Conservation (phyloP, 2,797 vertebrate genomes). For the Sebastes nivosus region DNA sequence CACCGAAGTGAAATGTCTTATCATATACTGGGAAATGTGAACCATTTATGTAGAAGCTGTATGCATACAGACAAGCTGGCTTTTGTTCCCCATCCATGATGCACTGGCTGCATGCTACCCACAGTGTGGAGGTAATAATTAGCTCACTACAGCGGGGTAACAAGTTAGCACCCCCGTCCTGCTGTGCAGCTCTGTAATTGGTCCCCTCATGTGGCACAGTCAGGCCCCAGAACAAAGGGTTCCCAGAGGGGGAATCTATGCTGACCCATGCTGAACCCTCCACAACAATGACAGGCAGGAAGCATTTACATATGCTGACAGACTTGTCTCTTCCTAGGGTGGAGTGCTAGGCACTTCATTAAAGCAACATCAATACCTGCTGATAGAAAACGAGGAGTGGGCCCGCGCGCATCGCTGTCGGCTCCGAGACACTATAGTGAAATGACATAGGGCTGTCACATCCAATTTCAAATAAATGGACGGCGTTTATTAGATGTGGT, state of each 20-base stretch:
- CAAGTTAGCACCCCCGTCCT: slow-evolving; percentile 83
- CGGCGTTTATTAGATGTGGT: slow-evolving; percentile 73
- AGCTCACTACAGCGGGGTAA: slow-evolving; percentile 82
- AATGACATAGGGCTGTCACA: slow-evolving; percentile 78
- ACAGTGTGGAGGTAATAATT: slow-evolving; percentile 81
- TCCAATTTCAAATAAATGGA: slow-evolving; percentile 78
- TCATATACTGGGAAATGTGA: slow-evolving; percentile 1
- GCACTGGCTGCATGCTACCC: slow-evolving; percentile 27
- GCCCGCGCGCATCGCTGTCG: slow-evolving; percentile 70
- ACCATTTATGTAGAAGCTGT: slow-evolving; percentile 4
- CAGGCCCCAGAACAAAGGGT: slow-evolving; percentile 83
- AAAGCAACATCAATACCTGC: slow-evolving; percentile 84
- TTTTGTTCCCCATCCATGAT: slow-evolving; percentile 47
- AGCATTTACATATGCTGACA: slow-evolving; percentile 86
- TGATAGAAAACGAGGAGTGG: slow-evolving; percentile 78
- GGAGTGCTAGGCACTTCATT: slow-evolving; percentile 82
- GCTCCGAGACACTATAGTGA: slow-evolving; percentile 61
- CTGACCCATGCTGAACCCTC: slow-evolving; percentile 83
- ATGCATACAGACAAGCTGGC: background rate
- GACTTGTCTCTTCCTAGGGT: slow-evolving; percentile 79
- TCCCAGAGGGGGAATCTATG: slow-evolving; percentile 81
- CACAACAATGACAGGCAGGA: slow-evolving; percentile 83
- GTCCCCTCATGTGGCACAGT: slow-evolving; percentile 84
- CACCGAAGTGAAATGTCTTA: slow-evolving; percentile 1
- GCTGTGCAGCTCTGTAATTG: slow-evolving; percentile 83